These are phyloP conservation scores for Drosophila mercatorum DNA, from an alignment of 2,888 invertebrate genomes.

Conservation along the genomic window DNA sequence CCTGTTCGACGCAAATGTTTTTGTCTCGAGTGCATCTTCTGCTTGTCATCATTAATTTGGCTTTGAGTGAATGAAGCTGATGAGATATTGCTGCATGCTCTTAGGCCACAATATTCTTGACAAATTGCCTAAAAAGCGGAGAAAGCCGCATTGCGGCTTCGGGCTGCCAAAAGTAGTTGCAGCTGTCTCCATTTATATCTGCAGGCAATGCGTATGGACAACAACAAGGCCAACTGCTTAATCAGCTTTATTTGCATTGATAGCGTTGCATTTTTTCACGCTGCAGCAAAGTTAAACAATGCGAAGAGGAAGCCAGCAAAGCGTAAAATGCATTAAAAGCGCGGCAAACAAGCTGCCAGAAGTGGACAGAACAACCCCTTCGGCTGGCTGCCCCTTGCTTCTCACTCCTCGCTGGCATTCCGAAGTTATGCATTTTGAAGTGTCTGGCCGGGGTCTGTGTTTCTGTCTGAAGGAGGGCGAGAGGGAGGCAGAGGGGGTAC, in stretches of 20 bases:
- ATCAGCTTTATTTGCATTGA: slow-evolving; percentile 75
- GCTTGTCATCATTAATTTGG: slow-evolving; percentile 60
- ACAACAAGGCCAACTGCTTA: slow-evolving; percentile 57
- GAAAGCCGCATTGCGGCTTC: slow-evolving; percentile 42
- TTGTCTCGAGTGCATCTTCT: slow-evolving; percentile 10
- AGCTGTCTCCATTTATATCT: slow-evolving; percentile 2
- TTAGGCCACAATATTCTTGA: slow-evolving; percentile 45
- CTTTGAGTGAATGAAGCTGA: slow-evolving; percentile 50
- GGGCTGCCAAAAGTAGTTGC: slow-evolving; percentile 12
- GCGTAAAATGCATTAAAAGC: slow-evolving; percentile 78
- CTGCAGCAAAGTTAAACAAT: slow-evolving; percentile 47
- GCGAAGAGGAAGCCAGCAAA: slow-evolving; percentile 51
- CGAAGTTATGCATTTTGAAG: slow-evolving; percentile 74
- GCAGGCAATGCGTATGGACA: slow-evolving; percentile 1
- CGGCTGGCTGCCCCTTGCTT: slow-evolving; percentile 30
- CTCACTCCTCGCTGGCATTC: slow-evolving; percentile 39
- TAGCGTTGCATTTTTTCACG: slow-evolving; percentile 68
- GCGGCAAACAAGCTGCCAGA: slow-evolving; percentile 62
- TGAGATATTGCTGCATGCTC: slow-evolving; percentile 49
- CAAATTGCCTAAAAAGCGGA: slow-evolving; percentile 42
- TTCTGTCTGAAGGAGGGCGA: slow-evolving; percentile 20
- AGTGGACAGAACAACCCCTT: slow-evolving; percentile 11
- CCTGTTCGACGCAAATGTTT: neutral
- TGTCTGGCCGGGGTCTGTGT: slow-evolving; percentile 50
- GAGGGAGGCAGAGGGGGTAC: neutral